Conservation (phyloP, 2,888 invertebrate genomes). For the Sphaerophoria rueppellii region DNA sequence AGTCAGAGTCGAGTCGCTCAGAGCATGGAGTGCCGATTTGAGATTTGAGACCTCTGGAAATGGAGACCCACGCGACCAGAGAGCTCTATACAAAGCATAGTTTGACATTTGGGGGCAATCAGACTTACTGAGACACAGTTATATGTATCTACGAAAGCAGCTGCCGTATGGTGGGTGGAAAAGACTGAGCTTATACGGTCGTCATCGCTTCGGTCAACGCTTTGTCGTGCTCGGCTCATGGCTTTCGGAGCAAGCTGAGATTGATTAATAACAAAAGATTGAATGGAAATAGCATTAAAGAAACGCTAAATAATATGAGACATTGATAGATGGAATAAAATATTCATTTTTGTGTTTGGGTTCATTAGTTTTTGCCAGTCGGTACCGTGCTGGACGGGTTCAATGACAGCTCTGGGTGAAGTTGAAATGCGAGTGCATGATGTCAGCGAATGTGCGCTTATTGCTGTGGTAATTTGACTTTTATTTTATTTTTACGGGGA, state of each 20-base stretch:
- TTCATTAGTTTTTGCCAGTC: no score
- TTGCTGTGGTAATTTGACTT: constrained; percentile 20
- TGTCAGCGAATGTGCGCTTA: constrained; percentile 14
- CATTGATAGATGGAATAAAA: constrained; percentile 62
- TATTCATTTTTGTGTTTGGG: constrained; percentile 34
- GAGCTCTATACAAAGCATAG: constrained; percentile 20
- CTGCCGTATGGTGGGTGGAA: constrained; percentile 45
- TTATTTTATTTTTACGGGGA: background rate
- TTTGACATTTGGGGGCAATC: constrained; percentile 68
- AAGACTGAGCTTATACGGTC: constrained; percentile 38
- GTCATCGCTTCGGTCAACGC: no score
- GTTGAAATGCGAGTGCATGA: constrained; percentile 4
- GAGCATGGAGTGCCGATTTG: constrained; percentile 33
- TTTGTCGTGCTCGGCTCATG: constrained; percentile 37
- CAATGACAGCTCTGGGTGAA: constrained; percentile 48
- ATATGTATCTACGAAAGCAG: background rate
- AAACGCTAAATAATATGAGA: constrained; percentile 53
- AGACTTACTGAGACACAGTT: constrained; percentile 25
- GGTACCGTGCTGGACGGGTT: constrained; percentile 6
- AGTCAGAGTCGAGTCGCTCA: constrained; percentile 5
- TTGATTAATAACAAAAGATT: constrained; percentile 70
- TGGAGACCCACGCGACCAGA: constrained; percentile 63
- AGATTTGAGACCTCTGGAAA: constrained; percentile 56
- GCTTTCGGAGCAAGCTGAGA: constrained; percentile 57
- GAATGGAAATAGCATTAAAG: constrained; percentile 34